Conservation (phyloP, 2,888 invertebrate species). For the Sisyra nigra region DNA sequence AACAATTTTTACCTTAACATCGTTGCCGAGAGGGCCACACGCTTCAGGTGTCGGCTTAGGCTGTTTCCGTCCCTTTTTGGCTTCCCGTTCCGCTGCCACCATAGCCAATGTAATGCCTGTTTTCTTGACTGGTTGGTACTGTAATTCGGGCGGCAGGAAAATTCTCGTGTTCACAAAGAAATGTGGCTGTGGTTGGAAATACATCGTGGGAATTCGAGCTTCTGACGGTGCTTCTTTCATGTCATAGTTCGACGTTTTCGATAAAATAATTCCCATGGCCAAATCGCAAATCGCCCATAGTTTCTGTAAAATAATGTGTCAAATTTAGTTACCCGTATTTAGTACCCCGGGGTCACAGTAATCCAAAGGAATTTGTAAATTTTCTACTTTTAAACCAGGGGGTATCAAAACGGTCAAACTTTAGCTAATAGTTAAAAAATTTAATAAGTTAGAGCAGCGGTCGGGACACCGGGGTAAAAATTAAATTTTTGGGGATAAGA, state of each 20-base stretch:
- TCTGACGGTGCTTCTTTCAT: conserved; percentile 69
- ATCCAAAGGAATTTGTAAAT: too few relatives aligned
- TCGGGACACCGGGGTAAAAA: too few relatives aligned
- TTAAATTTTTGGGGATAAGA: too few relatives aligned
- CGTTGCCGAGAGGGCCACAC: conserved; percentile 39
- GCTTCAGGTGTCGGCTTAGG: conserved; percentile 27
- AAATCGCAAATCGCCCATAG: conserved; percentile 94
- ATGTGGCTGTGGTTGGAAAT: conserved; percentile 62
- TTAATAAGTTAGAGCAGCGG: too few relatives aligned
- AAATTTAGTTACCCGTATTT: too few relatives aligned
- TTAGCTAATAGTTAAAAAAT: too few relatives aligned
- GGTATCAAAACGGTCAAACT: neutral
- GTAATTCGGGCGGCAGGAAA: conserved; percentile 69
- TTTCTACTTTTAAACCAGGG: neutral
- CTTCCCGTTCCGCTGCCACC: conserved; percentile 25
- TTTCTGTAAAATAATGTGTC: conserved; percentile 42
- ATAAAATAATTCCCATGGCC: conserved; percentile 76
- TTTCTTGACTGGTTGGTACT: conserved; percentile 33
- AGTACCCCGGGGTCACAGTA: too few relatives aligned
- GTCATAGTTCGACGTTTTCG: conserved; percentile 76
- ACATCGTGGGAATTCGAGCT: conserved; percentile 78
- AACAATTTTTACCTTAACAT: conserved; percentile 33
- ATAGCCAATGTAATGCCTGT: conserved; percentile 26
- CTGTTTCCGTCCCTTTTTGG: conserved; percentile 18
- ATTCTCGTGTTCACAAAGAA: conserved; percentile 57